Percentiles rank a stretch among this genome's conserved stretches.
These are phyloP conservation scores for Toxotes lorentzi DNA, from an alignment of 2,797 vertebrate genomes.

Conservation along the genomic window DNA sequence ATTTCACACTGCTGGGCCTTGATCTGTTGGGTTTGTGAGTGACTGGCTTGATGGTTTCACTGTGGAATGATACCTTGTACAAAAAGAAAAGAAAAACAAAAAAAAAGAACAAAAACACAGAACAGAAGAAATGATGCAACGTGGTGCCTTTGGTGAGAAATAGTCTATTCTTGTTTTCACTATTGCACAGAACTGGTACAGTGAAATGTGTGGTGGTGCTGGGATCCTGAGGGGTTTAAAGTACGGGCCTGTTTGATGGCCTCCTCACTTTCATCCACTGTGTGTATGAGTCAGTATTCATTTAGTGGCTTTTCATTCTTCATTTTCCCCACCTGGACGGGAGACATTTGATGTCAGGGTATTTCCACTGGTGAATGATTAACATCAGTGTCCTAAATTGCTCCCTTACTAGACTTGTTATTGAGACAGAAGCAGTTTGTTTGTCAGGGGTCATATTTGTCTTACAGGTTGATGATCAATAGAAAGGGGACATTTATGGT, in stretches of 20 bases:
- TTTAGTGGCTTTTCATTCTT: slow-evolving; percentile 60
- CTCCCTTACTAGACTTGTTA: slow-evolving; percentile 3
- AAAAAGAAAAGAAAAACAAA: slow-evolving; percentile 19
- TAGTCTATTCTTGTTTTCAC: slow-evolving; percentile 55
- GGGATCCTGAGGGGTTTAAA: slow-evolving; percentile 48
- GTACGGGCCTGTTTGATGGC: slow-evolving; percentile 53
- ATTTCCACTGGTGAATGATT: slow-evolving; percentile 62
- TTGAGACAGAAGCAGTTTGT: slow-evolving; percentile 30
- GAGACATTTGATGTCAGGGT: slow-evolving; percentile 37
- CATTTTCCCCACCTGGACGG: slow-evolving; percentile 37
- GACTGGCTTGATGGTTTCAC: slow-evolving; percentile 56
- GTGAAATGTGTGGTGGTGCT: slow-evolving; percentile 36
- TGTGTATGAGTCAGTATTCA: slow-evolving; percentile 65
- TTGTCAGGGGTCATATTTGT: slow-evolving; percentile 38
- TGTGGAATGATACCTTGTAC: slow-evolving; percentile 32
- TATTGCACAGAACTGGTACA: slow-evolving; percentile 38
- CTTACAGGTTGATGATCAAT: slow-evolving; percentile 43
- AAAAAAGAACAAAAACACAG: slow-evolving; percentile 40
- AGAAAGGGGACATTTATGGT: slow-evolving; percentile 11
- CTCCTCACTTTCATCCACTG: slow-evolving; percentile 63
- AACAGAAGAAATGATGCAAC: slow-evolving; percentile 75
- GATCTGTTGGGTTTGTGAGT: slow-evolving; percentile 60
- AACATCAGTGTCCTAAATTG: slow-evolving; percentile 35
- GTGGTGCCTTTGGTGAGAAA: slow-evolving; percentile 69
- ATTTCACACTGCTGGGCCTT: slow-evolving; percentile 70